Evolutionary conservation across 2,888 invertebrate genomes (phyloP), one percentile per base, ranked within the genome.

Genomic region (Cryptops parisi): DNA sequence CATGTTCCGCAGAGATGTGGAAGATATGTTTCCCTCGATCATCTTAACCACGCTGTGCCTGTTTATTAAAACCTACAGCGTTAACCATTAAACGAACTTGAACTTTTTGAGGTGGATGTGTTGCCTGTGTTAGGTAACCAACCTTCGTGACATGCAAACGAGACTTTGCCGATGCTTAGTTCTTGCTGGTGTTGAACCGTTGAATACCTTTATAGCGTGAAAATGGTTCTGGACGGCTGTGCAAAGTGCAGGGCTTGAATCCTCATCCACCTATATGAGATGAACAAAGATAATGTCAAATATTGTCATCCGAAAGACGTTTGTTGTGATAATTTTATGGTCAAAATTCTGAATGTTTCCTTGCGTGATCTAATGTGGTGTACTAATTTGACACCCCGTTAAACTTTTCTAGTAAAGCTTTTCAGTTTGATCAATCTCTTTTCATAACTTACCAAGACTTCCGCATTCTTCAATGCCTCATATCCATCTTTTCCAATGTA

Each of bases 181-280:
- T 59, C 64, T 61, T 55, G 66, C 64, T 33, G 64, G 58, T n/a
- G 79, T 75, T 67, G 79, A 79, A 47, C 85, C 86, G 52, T 78
- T 76, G 40, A 84, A 75, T 62, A 87, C 80, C 68, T 83, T 79
- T 61, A 90, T 87, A 2, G 90, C 84, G 54, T 84, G 79, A 70
- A 91, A 90, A 67, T 90, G 89, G 70, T 90, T 90, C 71, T 88
- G 86, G 22, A 91, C 75, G 0, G 86, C 83, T 62, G 86, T 78
- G 6, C 84, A 82, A 57, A 90, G 70, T 64, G 87, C 83, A 0
- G 88, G 86, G 61, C 87, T 86, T 69, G 84, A 81, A 65, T 90
- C 90, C 52, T 87, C 84, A 61, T 81, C 79, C 60, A 87, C 76
- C 85, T 87, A 62, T 1, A 64, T 64, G 55, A 53, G 3, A 26